Evolutionary conservation across 2,888 invertebrate genomes (phyloP).

Genomic region (Tinea trinotella): DNA sequence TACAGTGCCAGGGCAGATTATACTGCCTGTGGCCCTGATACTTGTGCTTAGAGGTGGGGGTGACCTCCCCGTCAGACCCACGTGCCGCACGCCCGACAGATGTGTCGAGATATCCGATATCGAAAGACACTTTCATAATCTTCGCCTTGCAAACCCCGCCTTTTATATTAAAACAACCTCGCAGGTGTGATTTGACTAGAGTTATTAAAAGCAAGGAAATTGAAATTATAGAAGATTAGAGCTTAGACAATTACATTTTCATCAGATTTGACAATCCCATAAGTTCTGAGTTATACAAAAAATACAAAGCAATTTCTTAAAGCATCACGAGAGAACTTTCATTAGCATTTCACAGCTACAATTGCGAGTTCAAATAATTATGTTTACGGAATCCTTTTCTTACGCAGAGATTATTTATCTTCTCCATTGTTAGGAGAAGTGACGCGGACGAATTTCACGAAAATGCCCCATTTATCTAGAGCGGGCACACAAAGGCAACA

Average conservation of each 20-base stretch:
- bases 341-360: slow-evolving; percentile 63
- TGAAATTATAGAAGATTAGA: neutral
- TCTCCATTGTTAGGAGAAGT: slow-evolving; percentile 64
- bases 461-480: slow-evolving; percentile 67
- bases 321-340: slow-evolving; percentile 52
- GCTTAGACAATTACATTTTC: neutral
- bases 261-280: neutral
- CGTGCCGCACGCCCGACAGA: slow-evolving; percentile 50
- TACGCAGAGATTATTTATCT: slow-evolving; percentile 69
- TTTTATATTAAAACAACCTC: slow-evolving; percentile 63
- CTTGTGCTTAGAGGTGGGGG: slow-evolving; percentile 26
- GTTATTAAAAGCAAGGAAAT: slow-evolving; percentile 40
- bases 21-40: slow-evolving; percentile 56
- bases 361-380: slow-evolving; percentile 70
- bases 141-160: slow-evolving; percentile 53
- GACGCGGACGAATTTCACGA: slow-evolving; percentile 69
- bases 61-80: slow-evolving; percentile 20
- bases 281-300: slow-evolving; percentile 21
- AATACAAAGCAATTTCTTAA: slow-evolving; percentile 47
- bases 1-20: slow-evolving; percentile 67
- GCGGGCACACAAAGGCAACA: slow-evolving; percentile 62
- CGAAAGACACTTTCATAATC: slow-evolving; percentile 71
- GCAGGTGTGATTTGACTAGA: slow-evolving; percentile 51
- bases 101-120: slow-evolving; percentile 70
- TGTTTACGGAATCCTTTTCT: slow-evolving; percentile 70